phyloP scores from a whole-genome alignment of 2,113 vertebrate species.

The Ptilorrhoa leucosticta region DNA sequence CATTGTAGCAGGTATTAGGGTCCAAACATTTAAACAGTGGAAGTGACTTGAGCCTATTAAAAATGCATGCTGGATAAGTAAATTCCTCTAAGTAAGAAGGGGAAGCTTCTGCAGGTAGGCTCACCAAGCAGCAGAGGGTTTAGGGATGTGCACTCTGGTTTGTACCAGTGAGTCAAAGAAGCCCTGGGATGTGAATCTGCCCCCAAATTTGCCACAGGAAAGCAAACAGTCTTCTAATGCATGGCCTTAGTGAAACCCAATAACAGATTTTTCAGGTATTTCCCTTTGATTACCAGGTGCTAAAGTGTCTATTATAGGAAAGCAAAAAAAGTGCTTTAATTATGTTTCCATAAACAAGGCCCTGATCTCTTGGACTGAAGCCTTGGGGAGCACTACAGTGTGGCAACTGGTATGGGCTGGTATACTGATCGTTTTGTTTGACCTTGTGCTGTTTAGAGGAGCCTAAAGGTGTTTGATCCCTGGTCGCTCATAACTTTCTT shows the following conservation, averaged over 20 bases:
- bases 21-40: neutral
- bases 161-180: neutral
- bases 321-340: slow-evolving; percentile 8
- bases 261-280: neutral
- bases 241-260: neutral
- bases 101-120: neutral
- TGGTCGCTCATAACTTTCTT: neutral
- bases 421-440: neutral
- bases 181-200: neutral
- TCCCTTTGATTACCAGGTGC: neutral
- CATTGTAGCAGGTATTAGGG: neutral
- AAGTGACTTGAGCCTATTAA: neutral
- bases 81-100: neutral
- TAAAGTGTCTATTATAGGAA: slow-evolving; percentile 1
- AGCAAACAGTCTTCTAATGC: neutral
- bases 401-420: neutral
- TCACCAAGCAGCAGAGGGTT: neutral
- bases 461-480: neutral
- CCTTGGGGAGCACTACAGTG: neutral
- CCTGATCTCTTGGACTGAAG: neutral
- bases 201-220: neutral
- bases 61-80: neutral
- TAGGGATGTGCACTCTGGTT: neutral
- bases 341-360: neutral
- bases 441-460: neutral